Conservation (phyloP, 2,888 invertebrate species). For the Acholoe squamosa region DNA sequence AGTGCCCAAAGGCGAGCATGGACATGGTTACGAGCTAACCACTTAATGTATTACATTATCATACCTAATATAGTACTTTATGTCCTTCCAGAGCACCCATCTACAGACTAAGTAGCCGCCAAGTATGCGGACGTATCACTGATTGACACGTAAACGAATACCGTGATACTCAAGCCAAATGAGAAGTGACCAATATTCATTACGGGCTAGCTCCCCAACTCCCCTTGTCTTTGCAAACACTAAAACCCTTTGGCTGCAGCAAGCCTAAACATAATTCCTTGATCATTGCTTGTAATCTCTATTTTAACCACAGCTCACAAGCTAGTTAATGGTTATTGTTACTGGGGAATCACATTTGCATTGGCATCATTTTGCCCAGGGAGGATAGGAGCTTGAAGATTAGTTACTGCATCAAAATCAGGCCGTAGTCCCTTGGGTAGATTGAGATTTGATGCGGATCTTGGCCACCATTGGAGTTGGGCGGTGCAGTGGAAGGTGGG, state of each 20-base stretch:
- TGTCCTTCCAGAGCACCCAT: background rate
- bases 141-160: constrained; percentile 20
- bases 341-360: too few relatives aligned
- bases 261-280: too few relatives aligned
- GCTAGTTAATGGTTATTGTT: too few relatives aligned
- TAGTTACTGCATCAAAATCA: too few relatives aligned
- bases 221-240: too few relatives aligned
- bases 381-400: too few relatives aligned
- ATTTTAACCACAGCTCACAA: too few relatives aligned
- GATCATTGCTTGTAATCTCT: too few relatives aligned
- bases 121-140: background rate
- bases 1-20: background rate
- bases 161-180: background rate
- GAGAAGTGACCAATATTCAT: background rate
- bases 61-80: background rate
- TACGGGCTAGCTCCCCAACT: background rate
- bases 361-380: too few relatives aligned
- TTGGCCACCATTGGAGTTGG: background rate
- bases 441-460: too few relatives aligned
- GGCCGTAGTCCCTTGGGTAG: too few relatives aligned
- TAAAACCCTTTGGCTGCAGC: too few relatives aligned
- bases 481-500: background rate
- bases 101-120: background rate
- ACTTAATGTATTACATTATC: constrained; percentile 35
- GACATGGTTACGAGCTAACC: background rate